phyloP scores from a whole-genome alignment of 2,113 vertebrate species.

The Neotoma lepida region DNA sequence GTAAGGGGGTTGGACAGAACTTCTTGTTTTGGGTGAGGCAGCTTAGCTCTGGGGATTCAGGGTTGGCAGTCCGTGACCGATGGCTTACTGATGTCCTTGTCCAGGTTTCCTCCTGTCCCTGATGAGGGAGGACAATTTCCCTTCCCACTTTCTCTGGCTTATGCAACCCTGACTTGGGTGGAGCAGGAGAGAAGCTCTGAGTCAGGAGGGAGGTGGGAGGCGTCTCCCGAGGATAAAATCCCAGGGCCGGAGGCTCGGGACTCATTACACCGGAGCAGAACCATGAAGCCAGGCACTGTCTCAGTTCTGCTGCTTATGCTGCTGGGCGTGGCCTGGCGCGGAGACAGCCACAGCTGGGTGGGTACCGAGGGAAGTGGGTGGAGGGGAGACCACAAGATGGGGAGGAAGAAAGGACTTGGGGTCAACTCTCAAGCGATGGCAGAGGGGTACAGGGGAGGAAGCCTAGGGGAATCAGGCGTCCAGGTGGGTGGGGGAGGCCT shows the following conservation, averaged over 20 bases:
- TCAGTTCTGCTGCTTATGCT: conserved; percentile 42
- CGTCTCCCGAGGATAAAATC: conserved; percentile 32
- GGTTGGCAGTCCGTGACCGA: neutral
- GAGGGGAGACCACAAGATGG: rapidly evolving
- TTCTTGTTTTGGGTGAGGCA: rapidly evolving
- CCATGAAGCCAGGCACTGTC: neutral
- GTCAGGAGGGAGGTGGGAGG: conserved; percentile 19
- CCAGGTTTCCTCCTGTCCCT: neutral
- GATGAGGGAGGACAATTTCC: neutral
- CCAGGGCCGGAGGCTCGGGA: neutral
- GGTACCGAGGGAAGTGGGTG: neutral
- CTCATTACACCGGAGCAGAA: neutral
- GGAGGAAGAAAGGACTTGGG: neutral
- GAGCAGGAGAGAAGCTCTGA: neutral
- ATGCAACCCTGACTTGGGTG: neutral
- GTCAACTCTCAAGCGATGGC: neutral
- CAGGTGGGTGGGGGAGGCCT: neutral
- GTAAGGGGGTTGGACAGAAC: conserved; percentile 54
- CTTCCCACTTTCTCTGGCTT: neutral
- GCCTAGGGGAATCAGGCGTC: neutral
- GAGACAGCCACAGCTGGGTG: conserved; percentile 42
- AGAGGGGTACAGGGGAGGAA: neutral
- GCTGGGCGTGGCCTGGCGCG: neutral
- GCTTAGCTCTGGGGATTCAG: neutral
- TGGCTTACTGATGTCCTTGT: neutral